Evolutionary conservation across 2,113 vertebrate species (phyloP).

Genomic region (Lophochroa leadbeateri): DNA sequence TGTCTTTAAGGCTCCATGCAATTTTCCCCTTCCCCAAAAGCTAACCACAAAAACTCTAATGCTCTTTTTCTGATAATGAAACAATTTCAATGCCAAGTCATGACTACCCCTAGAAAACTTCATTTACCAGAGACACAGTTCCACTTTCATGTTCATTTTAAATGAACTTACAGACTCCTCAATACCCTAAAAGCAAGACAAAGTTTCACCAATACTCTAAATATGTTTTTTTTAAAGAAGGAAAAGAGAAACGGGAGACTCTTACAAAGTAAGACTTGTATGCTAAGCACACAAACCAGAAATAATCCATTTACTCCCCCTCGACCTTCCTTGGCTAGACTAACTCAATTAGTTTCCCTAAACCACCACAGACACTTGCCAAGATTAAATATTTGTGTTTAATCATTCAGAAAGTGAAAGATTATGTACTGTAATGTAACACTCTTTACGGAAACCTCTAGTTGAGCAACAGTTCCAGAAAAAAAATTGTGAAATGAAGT

Average conservation of each 20-base stretch:
- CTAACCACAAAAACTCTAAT: background rate
- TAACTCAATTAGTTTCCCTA: constrained; percentile 42
- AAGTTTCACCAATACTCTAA: background rate
- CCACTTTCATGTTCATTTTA: background rate
- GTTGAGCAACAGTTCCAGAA: constrained; percentile 48
- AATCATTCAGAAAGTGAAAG: constrained; percentile 65
- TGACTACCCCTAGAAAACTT: background rate
- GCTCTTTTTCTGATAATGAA: constrained; percentile 6
- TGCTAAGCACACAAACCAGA: constrained; percentile 27
- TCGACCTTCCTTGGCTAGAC: constrained; percentile 3
- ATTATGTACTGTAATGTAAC: constrained; percentile 24
- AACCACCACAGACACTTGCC: constrained; percentile 29
- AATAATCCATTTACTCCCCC: constrained; percentile 20
- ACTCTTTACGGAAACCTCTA: constrained; percentile 26
- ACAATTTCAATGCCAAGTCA: background rate
- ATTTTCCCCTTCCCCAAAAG: background rate
- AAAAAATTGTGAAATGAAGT: constrained; percentile 51
- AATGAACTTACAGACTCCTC: background rate
- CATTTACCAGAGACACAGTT: background rate
- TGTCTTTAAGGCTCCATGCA: background rate
- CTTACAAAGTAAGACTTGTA: background rate
- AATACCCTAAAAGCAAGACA: background rate
- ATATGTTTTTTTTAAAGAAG: background rate
- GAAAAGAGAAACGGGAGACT: background rate
- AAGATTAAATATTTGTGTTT: constrained; percentile 55